These are phyloP conservation scores for Carassius gibelio DNA, from an alignment of 2,113 vertebrate genomes.

Conservation along the genomic window DNA sequence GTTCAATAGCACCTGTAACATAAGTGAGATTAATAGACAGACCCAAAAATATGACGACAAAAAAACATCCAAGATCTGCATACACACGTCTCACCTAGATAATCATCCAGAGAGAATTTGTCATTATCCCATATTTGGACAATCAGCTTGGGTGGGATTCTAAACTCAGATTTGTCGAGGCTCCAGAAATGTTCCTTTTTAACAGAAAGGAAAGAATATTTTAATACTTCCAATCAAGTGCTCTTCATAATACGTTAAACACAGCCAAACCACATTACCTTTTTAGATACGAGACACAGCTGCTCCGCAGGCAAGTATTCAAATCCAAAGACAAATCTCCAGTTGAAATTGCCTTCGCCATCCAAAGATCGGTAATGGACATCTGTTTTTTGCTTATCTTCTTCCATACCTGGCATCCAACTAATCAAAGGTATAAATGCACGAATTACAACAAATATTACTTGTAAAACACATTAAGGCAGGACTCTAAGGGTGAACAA, in stretches of 20 bases:
- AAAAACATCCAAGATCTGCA: neutral
- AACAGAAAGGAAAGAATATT: conserved; percentile 26
- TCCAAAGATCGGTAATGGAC: conserved; percentile 97
- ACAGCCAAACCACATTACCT: conserved; percentile 70
- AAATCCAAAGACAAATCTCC: conserved; percentile 94
- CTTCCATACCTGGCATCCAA: conserved; percentile 97
- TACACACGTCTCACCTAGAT: conserved; percentile 81
- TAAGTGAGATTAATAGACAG: neutral
- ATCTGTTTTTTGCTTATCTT: conserved; percentile 92
- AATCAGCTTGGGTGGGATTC: conserved; percentile 89
- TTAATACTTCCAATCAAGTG: no score
- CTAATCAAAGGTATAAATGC: conserved; percentile 69
- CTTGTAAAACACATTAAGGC: neutral
- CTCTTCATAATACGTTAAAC: conserved; percentile 9
- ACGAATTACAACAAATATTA: neutral
- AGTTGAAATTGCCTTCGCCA: conserved; percentile 97
- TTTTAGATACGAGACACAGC: conserved; percentile 90
- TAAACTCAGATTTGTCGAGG: conserved; percentile 94
- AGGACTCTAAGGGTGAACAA: no score
- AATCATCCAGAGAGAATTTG: conserved; percentile 98
- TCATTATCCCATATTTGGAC: conserved; percentile 99
- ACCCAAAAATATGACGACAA: neutral
- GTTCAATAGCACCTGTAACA: conserved; percentile 75
- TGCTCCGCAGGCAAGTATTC: conserved; percentile 94
- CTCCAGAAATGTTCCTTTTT: conserved; percentile 96